Conservation (phyloP, 2,797 vertebrate species). For the Borostomias antarcticus region DNA sequence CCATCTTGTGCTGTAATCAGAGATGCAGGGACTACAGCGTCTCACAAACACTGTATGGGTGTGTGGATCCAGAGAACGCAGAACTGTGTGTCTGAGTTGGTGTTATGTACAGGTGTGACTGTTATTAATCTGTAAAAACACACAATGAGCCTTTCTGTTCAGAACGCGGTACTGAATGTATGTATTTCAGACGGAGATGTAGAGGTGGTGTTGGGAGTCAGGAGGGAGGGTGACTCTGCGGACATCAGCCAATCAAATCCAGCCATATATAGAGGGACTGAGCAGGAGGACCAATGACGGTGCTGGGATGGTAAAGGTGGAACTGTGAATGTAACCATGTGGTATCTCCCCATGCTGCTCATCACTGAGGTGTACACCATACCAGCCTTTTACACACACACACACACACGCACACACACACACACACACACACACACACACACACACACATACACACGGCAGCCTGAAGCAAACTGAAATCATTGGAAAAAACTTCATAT, state of each 20-base stretch:
- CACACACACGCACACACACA: conserved; percentile 30
- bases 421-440: conserved; percentile 9
- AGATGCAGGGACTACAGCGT: background rate
- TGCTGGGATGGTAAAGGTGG: conserved; percentile 25
- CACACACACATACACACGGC: conserved; percentile 31
- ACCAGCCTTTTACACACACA: conserved; percentile 52
- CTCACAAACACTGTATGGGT: background rate
- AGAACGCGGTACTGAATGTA: background rate
- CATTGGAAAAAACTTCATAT: too few species aligned
- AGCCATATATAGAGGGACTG: background rate
- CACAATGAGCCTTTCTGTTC: conserved; percentile 5
- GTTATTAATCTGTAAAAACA: too few species aligned
- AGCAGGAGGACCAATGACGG: conserved; percentile 8
- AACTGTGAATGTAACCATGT: conserved; percentile 43
- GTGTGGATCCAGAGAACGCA: background rate
- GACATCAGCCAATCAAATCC: background rate
- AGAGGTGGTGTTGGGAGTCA: background rate
- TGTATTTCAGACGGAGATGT: background rate
- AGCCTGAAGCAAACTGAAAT: too few species aligned
- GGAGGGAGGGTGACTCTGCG: background rate
- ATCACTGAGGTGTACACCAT: conserved; percentile 64
- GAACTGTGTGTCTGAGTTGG: background rate
- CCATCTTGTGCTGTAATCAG: conserved; percentile 5
- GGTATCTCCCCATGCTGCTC: conserved; percentile 58
- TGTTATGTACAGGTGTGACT: conserved; percentile 7